A percentile compares a stretch with the other conserved stretches of the same genome.
These are phyloP conservation scores for Atethmia centrago DNA, from an alignment of 2,888 invertebrate genomes.

Conservation along the genomic window DNA sequence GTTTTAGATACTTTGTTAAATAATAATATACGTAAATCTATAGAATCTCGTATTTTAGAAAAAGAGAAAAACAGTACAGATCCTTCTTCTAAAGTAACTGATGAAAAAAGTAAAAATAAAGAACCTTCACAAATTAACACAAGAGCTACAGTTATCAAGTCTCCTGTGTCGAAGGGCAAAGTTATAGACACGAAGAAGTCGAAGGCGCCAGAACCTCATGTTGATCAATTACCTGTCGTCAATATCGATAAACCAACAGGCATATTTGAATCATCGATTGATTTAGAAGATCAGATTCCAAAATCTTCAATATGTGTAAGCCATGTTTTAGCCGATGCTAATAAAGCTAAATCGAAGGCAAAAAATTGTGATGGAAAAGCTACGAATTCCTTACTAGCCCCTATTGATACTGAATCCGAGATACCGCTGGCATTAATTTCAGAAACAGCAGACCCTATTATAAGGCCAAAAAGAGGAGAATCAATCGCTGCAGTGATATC, in stretches of 20 bases:
- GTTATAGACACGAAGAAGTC: constrained; percentile 86
- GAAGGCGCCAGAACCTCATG: constrained; percentile 74
- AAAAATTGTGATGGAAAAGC: constrained; percentile 76
- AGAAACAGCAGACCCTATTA: constrained; percentile 83
- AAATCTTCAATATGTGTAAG: constrained; percentile 89
- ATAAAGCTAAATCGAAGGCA: constrained; percentile 81
- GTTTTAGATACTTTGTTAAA: constrained; percentile 88
- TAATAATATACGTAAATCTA: constrained; percentile 88
- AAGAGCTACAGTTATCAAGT: constrained; percentile 90
- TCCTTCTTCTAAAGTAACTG: constrained; percentile 71
- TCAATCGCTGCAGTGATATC: constrained; percentile 88
- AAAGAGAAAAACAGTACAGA: constrained; percentile 82
- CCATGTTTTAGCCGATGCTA: constrained; percentile 79
- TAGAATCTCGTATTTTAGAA: constrained; percentile 88
- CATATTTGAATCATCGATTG: constrained; percentile 93
- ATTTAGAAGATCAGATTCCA: constrained; percentile 92
- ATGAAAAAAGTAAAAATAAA: constrained; percentile 82
- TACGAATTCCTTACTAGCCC: constrained; percentile 74
- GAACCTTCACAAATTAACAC: constrained; percentile 85
- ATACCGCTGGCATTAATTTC: constrained; percentile 85
- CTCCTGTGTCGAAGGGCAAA: constrained; percentile 89
- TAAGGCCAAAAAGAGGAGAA: constrained; percentile 86
- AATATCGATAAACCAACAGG: constrained; percentile 91
- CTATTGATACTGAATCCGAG: constrained; percentile 85
- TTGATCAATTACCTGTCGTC: constrained; percentile 79